Evolutionary conservation across 2,888 invertebrate species (phyloP), one percentile per base, ranked within the genome.

Genomic region (Nemoura dubitans): DNA sequence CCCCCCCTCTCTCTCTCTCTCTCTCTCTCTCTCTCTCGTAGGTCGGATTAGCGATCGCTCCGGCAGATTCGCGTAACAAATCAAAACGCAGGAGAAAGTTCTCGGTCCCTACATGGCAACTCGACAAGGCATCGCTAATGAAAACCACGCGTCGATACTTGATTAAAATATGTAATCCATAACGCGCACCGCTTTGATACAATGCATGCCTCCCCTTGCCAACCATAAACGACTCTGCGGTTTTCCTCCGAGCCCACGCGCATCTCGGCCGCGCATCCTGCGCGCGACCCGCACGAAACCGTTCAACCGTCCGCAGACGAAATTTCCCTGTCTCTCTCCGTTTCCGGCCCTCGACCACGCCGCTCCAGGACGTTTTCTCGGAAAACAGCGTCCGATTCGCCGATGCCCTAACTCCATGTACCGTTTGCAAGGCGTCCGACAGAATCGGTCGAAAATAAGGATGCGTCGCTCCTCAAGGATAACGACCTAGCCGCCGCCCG

Each of bases 41-140:
- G 28, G 78, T 59, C 59, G 59, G 59, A 21, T 14, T 78, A 27
- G 78, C 30, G 29, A 86, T 76, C 81, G 76, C 86, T 86, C 76
- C 78, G 77, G 28, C 78, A 36, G 27, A n/a, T 25, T 86, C 85
- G 82, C 81, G 81, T 85, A 82, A 87, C 85, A 87, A 85, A 87
- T 85, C 87, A 87, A 85, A 87, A 86, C 28, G 85, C 59, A 30
- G 76, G 87, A 76, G 87, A 87, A 87, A 87, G 87, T 85, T 29
- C 27, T 28, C 28, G 27, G 16, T 28, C 76, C 83, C 43, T 27
- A 86, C 76, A 82, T 76, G 83, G 86, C 77, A 82, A 83, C 83
- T 78, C 78, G 86, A 43, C 36, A 76, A 76, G 76, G 76, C 83
- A 84, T 84, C 84, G 84, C 76, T 84, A 84, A 84, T 84, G 84